A percentile compares a stretch with the other conserved stretches of the same genome.
Evolutionary conservation across 2,113 vertebrate species (phyloP).

Genomic region (Ammodytes marinus): DNA sequence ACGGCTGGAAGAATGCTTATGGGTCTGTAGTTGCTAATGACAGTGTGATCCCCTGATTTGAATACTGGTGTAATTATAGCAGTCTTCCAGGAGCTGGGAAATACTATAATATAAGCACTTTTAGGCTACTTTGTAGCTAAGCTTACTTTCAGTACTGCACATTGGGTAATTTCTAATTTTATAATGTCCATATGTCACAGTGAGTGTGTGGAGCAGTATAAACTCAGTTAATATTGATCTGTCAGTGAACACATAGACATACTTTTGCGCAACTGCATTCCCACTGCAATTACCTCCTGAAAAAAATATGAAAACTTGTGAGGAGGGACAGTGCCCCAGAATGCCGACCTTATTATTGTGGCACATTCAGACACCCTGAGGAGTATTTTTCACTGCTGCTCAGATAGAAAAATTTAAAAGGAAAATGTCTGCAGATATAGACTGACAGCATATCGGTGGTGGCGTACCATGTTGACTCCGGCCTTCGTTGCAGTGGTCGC

Average conservation of each 20-base stretch:
- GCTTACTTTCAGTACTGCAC: too few relatives aligned
- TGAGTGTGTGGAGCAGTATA: background rate
- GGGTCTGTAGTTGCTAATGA: too few relatives aligned
- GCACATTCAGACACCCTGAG: conserved; percentile 40
- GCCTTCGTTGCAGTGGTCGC: too few relatives aligned
- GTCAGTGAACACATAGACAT: background rate
- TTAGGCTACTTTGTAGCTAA: too few relatives aligned
- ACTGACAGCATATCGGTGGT: background rate
- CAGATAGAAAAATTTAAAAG: conserved; percentile 18
- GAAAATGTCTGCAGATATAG: background rate
- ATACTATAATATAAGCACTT: too few relatives aligned
- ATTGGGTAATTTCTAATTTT: too few relatives aligned
- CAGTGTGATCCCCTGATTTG: too few relatives aligned
- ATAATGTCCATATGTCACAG: background rate
- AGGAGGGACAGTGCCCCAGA: conserved; percentile 23
- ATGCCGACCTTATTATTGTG: conserved; percentile 42
- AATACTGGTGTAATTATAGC: too few relatives aligned
- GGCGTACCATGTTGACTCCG: too few relatives aligned
- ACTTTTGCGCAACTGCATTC: background rate
- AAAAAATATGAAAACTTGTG: conserved; percentile 22
- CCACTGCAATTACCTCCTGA: conserved; percentile 27
- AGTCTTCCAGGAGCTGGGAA: too few relatives aligned
- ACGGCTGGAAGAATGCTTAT: too few relatives aligned
- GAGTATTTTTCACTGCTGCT: conserved; percentile 26
- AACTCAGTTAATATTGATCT: background rate